Conservation (phyloP, 1,140 invertebrate species). For the Aphelinus atriplicis region DNA sequence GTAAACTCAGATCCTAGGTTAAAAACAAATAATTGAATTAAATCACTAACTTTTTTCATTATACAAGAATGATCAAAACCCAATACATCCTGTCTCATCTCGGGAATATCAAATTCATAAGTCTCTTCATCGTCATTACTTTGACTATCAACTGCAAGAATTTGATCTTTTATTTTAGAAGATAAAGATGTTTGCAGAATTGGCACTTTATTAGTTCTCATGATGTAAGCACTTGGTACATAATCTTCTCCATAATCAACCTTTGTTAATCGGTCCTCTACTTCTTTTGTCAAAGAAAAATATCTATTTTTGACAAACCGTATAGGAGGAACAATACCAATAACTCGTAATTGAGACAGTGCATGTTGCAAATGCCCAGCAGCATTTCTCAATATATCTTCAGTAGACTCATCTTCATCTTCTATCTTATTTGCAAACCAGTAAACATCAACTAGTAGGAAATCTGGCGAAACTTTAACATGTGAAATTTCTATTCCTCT, state of each 20-base stretch:
- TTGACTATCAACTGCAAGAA: conserved; percentile 37
- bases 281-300: conserved; percentile 62
- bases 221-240: background rate
- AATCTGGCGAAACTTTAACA: conserved; percentile 74
- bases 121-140: conserved; percentile 45
- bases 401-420: conserved; percentile 45
- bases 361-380: conserved; percentile 73
- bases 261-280: conserved; percentile 68
- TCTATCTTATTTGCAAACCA: conserved; percentile 71
- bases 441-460: conserved; percentile 73
- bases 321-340: conserved; percentile 77
- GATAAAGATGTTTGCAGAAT: conserved; percentile 62
- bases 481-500: conserved; percentile 75
- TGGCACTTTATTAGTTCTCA: conserved; percentile 55
- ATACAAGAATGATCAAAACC: conserved; percentile 75
- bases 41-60: conserved; percentile 63
- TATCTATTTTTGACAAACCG: conserved; percentile 76
- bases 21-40: conserved; percentile 20
- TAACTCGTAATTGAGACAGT: conserved; percentile 73
- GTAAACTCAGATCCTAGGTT: conserved; percentile 7
- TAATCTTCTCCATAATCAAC: conserved; percentile 74
- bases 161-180: conserved; percentile 63
- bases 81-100: conserved; percentile 77
- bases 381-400: conserved; percentile 67
- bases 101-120: conserved; percentile 57